Base-by-base conservation (phyloP, 64 coral and sea anemone species). In the Montipora capricornis region DNA sequence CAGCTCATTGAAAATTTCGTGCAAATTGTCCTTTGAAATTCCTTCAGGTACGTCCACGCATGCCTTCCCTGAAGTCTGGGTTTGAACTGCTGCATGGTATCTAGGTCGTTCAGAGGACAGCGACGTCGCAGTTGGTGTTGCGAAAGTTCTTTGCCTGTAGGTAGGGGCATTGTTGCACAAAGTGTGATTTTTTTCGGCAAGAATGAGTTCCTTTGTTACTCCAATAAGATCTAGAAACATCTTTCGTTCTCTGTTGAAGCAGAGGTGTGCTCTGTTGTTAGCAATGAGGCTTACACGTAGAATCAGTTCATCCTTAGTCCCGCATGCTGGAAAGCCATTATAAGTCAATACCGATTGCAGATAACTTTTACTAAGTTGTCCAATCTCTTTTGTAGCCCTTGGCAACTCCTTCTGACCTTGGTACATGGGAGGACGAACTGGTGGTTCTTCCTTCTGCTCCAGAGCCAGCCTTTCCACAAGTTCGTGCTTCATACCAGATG, bases 361-460 rank as follows among this genome's bases (percentile, higher is more conserved):
- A 8, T 58, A 92, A 57, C 48, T 75, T 14, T 17, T 71, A 44
- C 29, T 53, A 17, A 92, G 53, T 82, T 79, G 68, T 64, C 71
- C 90, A 48, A 92, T 81, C 6, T 92, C 69, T 26, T 92, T 86
- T 44, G 68, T 77, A 47, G 73, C 47, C 75, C 69, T 92, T 76
- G 90, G 81, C 47, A 92, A 60, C 19, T 73, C 17, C 52, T 57
- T 22, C 46, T 66, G 6, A 77, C 90, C 73, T 3, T 46, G n/a
- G 44, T 76, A 92, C 20, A 92, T 15, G 12, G 24, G 15, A 48
- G 68, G 57, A 13, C 14, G 10, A 9, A 55, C 45, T 53, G 66
- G 69, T 10, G 44, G n/a, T 80, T 53, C 47, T 20, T 80, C 76
- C 6, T 20, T n/a, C 7, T 19, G 3, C 5, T 19, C 78, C 16